Base-by-base conservation (phyloP, 2,888 invertebrate genomes). In the Epistrophe eligans region DNA sequence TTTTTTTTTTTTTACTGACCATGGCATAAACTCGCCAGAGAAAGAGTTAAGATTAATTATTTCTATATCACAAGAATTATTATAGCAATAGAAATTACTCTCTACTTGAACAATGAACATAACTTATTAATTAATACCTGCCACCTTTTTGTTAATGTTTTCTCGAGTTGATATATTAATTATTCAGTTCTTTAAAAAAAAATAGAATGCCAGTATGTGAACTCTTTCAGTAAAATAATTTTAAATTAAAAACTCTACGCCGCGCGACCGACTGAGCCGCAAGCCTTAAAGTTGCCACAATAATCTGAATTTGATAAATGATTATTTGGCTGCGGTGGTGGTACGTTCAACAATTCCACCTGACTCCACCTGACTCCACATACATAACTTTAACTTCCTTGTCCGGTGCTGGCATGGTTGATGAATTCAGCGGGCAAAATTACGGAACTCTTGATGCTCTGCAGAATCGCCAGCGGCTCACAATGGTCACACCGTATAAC, bases 271-370 rank as follows among this genome's bases (percentile, higher is more conserved):
- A 3, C 24, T 24, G 24, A 2, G 3, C 24, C 24, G n/a, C 32
- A 35, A 50, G 24, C 8, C 13, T 40, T 2, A 57, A 62, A 24
- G 77, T 62, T 77, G 57, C 24, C 24, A 83, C 64, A 74, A 72
- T 79, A 83, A 87, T 79, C 76, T 83, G 79, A 87, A 72, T 79
- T 83, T 87, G 87, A 83, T 60, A 87, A 83, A 87, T 83, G 66
- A 40, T 72, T 71, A 76, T 60, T 32, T 77, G 77, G 35, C 38
- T 76, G 62, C 28, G 7, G 28, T 17, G 13, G 6, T 57, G 71
- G 57, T 76, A 24, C 48, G 19, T 50, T 2, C 3, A 13, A 62
- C 64, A 43, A 76, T 58, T 83, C 60, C 76, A 87, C 77, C 79
- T 83, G 87, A 79, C 82, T 87, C 64, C 32, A 67, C 48, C n/a